These are phyloP conservation scores for Ylistrum balloti DNA, from an alignment of 1,140 invertebrate genomes.

Conservation along the genomic window DNA sequence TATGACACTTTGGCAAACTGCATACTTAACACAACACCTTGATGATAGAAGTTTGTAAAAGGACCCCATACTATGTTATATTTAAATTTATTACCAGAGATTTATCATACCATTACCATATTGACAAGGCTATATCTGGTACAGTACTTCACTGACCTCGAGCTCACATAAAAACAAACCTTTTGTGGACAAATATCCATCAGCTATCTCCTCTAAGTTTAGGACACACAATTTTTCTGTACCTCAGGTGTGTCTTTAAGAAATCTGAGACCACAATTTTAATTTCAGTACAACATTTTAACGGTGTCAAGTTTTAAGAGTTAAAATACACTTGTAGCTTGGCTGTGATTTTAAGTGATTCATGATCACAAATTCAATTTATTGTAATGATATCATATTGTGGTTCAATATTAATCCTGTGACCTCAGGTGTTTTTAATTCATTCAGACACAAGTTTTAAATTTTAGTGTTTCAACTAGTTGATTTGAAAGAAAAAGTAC, in stretches of 20 bases:
- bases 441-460: neutral
- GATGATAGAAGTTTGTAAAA: neutral
- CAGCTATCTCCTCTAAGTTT: neutral
- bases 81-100: neutral
- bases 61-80: neutral
- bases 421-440: neutral
- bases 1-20: no score
- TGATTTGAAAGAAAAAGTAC: neutral
- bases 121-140: neutral
- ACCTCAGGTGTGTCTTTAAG: neutral
- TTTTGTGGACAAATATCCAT: neutral
- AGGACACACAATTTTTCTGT: neutral
- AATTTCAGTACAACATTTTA: constrained; percentile 28
- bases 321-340: constrained; percentile 5
- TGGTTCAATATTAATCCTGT: neutral
- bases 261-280: neutral
- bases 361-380: neutral
- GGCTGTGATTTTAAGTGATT: neutral
- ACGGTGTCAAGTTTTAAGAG: constrained; percentile 22
- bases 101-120: neutral
- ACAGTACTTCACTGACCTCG: neutral
- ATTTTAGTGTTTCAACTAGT: neutral
- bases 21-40: neutral
- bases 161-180: neutral
- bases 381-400: neutral